Evolutionary conservation across 2,113 vertebrate genomes (phyloP).

Genomic region (Channa argus): DNA sequence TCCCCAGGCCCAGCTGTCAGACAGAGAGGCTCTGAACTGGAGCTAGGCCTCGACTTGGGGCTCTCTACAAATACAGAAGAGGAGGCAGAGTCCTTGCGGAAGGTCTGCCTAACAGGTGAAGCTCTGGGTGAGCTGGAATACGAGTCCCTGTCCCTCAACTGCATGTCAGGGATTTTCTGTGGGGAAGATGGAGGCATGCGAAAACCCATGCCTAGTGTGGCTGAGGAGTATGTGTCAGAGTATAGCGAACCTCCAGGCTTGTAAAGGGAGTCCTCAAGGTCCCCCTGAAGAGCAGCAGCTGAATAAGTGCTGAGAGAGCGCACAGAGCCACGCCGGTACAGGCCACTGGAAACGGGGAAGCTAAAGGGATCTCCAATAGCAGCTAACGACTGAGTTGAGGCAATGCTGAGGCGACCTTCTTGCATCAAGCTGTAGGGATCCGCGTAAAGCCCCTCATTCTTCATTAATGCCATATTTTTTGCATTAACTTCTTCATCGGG

Average conservation of each 20-base stretch:
- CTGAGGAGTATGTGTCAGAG: slow-evolving; percentile 86
- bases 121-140: slow-evolving; percentile 93
- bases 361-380: slow-evolving; percentile 92
- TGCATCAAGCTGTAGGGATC: slow-evolving; percentile 95
- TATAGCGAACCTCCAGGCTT: slow-evolving; percentile 92
- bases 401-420: slow-evolving; percentile 95
- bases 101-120: slow-evolving; percentile 93
- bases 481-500: slow-evolving; percentile 94
- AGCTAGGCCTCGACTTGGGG: slow-evolving; percentile 90
- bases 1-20: slow-evolving; percentile 87
- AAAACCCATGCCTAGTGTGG: slow-evolving; percentile 88
- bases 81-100: slow-evolving; percentile 95
- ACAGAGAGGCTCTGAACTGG: slow-evolving; percentile 87
- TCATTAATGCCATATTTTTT: slow-evolving; percentile 94
- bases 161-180: slow-evolving; percentile 92
- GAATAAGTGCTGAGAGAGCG: slow-evolving; percentile 97
- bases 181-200: slow-evolving; percentile 94
- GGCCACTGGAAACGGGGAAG: slow-evolving; percentile 88
- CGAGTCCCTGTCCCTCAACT: slow-evolving; percentile 87
- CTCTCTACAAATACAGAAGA: slow-evolving; percentile 93
- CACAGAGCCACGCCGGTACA: slow-evolving; percentile 95
- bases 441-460: slow-evolving; percentile 93
- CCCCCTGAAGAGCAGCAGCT: slow-evolving; percentile 91
- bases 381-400: slow-evolving; percentile 92
- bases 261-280: slow-evolving; percentile 93